Conservation (phyloP, 2,797 vertebrate species). For the Scleropages formosus region DNA sequence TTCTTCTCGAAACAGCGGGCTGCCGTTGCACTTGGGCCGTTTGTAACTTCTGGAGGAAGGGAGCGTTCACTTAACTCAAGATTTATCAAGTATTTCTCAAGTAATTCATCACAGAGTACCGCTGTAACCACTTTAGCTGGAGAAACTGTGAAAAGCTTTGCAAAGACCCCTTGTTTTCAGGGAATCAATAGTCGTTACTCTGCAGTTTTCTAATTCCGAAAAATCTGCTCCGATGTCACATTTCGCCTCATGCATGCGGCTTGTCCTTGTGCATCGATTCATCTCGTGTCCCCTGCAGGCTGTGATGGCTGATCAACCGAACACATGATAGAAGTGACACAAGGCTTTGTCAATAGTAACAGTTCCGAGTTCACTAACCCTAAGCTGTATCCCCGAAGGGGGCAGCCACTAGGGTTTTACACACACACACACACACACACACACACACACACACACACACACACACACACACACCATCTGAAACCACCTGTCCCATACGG, state of each 20-base stretch:
- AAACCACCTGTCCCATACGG: too few relatives aligned
- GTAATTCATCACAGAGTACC: constrained; percentile 37
- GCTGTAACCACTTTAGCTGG: constrained; percentile 28
- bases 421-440: too few relatives aligned
- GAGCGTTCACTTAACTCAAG: constrained; percentile 9
- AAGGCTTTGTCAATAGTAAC: too few relatives aligned
- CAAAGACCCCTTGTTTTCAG: not conserved
- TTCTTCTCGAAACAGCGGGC: not conserved
- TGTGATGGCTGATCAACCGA: too few relatives aligned
- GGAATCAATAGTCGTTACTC: constrained; percentile 23
- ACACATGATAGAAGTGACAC: too few relatives aligned
- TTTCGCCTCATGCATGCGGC: too few relatives aligned
- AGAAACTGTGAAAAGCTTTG: not conserved
- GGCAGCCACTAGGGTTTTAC: too few relatives aligned
- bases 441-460: too few relatives aligned
- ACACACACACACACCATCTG: too few relatives aligned
- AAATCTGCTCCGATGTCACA: too few relatives aligned
- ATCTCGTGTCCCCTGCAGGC: not conserved
- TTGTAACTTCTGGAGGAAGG: not conserved
- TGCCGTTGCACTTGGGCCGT: not conserved
- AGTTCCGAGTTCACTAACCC: too few relatives aligned
- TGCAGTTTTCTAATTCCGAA: not conserved
- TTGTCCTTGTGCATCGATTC: not conserved
- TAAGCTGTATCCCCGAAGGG: too few relatives aligned
- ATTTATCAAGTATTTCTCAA: constrained; percentile 14